A percentile compares a stretch with the other conserved stretches of the same genome.
These are phyloP conservation scores for Myopa testacea DNA, from an alignment of 2,888 invertebrate genomes.

Conservation along the genomic window DNA sequence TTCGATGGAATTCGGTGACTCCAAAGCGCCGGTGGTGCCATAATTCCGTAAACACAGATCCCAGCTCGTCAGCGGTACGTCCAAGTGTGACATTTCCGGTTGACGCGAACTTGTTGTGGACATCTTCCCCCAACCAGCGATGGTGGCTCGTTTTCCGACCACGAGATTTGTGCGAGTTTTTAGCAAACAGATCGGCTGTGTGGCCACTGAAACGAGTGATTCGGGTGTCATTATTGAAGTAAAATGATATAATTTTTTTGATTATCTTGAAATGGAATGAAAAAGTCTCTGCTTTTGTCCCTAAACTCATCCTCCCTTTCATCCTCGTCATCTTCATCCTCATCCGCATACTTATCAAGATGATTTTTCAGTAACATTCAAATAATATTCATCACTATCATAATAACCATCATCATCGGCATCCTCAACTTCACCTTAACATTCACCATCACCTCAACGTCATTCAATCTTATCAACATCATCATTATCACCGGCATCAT, in stretches of 20 bases:
- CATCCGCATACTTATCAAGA: background rate
- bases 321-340: background rate
- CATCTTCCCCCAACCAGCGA: slow-evolving; percentile 74
- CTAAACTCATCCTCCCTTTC: background rate
- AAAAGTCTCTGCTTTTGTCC: background rate
- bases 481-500: background rate
- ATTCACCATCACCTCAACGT: background rate
- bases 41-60: slow-evolving; percentile 78
- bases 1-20: slow-evolving; percentile 69
- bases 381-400: background rate
- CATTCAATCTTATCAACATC: background rate
- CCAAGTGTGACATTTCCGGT: slow-evolving; percentile 75
- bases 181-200: slow-evolving; percentile 79
- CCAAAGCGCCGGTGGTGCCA: slow-evolving; percentile 74
- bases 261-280: too few relatives aligned
- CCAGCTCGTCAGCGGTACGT: slow-evolving; percentile 76
- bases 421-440: background rate
- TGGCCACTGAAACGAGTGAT: slow-evolving; percentile 72
- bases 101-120: slow-evolving; percentile 70
- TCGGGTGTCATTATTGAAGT: background rate
- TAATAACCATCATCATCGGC: background rate
- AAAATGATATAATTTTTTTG: too few relatives aligned
- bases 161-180: slow-evolving; percentile 66
- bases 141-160: slow-evolving; percentile 67
- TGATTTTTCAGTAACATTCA: too few relatives aligned